These are phyloP conservation scores for Drosophila sordidula DNA, from an alignment of 2,888 invertebrate species.

Conservation along the genomic window DNA sequence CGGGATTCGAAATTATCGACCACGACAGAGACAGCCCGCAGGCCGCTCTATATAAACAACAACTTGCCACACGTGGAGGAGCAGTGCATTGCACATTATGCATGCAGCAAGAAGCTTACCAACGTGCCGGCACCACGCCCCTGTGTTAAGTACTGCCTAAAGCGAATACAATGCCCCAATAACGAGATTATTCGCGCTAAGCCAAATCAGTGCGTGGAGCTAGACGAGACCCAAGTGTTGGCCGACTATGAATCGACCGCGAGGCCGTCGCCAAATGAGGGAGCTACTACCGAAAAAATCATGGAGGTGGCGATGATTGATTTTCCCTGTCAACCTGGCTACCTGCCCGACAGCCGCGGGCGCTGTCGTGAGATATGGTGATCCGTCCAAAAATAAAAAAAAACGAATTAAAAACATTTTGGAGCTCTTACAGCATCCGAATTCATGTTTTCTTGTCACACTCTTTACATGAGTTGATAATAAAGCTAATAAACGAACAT, in stretches of 20 bases:
- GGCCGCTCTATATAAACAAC: slow-evolving; percentile 62
- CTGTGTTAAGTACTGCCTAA: slow-evolving; percentile 80
- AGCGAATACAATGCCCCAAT: slow-evolving; percentile 66
- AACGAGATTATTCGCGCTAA: slow-evolving; percentile 46
- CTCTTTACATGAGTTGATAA: slow-evolving; percentile 18
- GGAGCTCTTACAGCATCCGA: background rate
- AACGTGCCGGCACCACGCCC: slow-evolving; percentile 57
- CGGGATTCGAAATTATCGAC: slow-evolving; percentile 26
- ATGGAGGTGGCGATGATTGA: slow-evolving; percentile 83
- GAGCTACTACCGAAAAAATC: slow-evolving; percentile 40
- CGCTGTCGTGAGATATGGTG: slow-evolving; percentile 83
- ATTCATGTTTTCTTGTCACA: background rate
- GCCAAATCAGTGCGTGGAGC: slow-evolving; percentile 72
- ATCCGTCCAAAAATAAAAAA: background rate
- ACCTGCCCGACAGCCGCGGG: slow-evolving; percentile 82
- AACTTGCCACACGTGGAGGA: slow-evolving; percentile 60
- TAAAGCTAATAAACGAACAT: slow-evolving; percentile 20
- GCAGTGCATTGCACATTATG: slow-evolving; percentile 63
- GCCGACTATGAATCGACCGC: slow-evolving; percentile 36
- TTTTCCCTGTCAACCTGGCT: slow-evolving; percentile 83
- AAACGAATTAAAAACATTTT: background rate
- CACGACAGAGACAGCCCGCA: slow-evolving; percentile 34
- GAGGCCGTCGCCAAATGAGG: background rate
- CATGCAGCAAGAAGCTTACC: slow-evolving; percentile 74
- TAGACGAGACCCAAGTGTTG: slow-evolving; percentile 69